Conservation (phyloP, 2,113 vertebrate genomes). For the Pyrgilauda ruficollis region DNA sequence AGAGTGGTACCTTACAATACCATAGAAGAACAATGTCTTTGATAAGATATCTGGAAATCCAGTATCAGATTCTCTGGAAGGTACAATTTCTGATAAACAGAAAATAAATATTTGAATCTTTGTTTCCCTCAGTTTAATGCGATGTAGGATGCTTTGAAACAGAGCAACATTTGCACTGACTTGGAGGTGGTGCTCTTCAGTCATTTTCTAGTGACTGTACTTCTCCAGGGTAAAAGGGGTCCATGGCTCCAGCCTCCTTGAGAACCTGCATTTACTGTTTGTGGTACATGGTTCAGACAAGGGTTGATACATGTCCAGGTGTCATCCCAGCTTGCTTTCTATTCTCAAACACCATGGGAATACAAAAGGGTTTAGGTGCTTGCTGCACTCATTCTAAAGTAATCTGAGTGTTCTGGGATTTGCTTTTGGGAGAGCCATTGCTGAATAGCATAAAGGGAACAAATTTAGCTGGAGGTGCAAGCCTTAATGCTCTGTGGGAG, state of each 20-base stretch:
- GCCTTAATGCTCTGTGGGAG: background rate
- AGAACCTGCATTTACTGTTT: background rate
- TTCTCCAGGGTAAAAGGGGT: background rate
- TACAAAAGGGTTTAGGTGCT: background rate
- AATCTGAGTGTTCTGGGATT: background rate
- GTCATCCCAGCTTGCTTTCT: background rate
- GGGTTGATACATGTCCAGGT: rapidly evolving
- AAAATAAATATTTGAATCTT: background rate
- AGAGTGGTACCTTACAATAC: background rate
- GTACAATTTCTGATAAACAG: background rate
- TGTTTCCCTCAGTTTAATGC: background rate
- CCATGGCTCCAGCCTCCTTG: background rate
- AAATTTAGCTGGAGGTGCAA: background rate
- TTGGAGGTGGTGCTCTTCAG: background rate
- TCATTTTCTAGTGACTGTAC: background rate
- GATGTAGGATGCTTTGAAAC: background rate
- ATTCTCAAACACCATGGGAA: background rate
- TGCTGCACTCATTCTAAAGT: background rate
- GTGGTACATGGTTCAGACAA: background rate
- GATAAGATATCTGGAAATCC: background rate
- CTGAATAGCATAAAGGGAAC: background rate
- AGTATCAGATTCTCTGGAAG: background rate
- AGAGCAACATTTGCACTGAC: background rate
- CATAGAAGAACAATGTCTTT: background rate
- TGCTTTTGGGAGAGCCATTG: background rate